Base-by-base conservation (phyloP, 1,140 invertebrate species). In the Bursaphelenchus mucronatus region DNA sequence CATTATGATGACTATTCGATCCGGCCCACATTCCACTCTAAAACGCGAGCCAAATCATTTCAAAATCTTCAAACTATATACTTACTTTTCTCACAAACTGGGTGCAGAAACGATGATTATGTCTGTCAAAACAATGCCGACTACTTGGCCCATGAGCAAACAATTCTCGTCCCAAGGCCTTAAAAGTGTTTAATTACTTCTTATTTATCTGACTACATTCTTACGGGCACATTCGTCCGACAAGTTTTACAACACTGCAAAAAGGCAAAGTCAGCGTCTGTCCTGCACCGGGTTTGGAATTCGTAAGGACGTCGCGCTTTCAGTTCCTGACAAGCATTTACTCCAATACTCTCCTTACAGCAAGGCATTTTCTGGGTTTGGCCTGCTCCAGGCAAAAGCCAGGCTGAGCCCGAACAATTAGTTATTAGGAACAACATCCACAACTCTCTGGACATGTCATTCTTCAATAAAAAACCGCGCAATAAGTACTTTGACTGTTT, bases 241-340 rank as follows among this genome's bases (percentile, higher is more conserved):
- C 70, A 71, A 6, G 62, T 66, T 10, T 55, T 40, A 45, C 70
- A 71, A 30, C 70, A 71, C 46, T 71, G 70, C 43, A 71, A 17
- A 46, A 71, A 64, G 11, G 73, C 70, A 47, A 71, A 71, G 46
- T 71, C 70, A 8, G 61, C 54, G 30, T 71, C 72, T 13, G 46
- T 65, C 41, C 45, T 51, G 51, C 68, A 70, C 30, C 64, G 41
- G 41, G 69, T 41, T 15, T 50, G 17, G 30, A 71, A 70, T 21
- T 45, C 30, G 3, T 15, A 19, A 0, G 65, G 55, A 4, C 53
- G 54, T 47, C 43, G 43, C 19, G 44, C 11, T 15, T 39, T 64
- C 69, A 69, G 17, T 11, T 44, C 40, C 30, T 64, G 10, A 39
- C 67, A 69, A 19, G 59, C 55, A 10, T 66, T 8, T n/a, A 19